A percentile compares a stretch with the other conserved stretches of the same genome.
These are phyloP conservation scores for Typhlichthys eigenmanni DNA, from an alignment of 2,797 vertebrate species.

Conservation along the genomic window DNA sequence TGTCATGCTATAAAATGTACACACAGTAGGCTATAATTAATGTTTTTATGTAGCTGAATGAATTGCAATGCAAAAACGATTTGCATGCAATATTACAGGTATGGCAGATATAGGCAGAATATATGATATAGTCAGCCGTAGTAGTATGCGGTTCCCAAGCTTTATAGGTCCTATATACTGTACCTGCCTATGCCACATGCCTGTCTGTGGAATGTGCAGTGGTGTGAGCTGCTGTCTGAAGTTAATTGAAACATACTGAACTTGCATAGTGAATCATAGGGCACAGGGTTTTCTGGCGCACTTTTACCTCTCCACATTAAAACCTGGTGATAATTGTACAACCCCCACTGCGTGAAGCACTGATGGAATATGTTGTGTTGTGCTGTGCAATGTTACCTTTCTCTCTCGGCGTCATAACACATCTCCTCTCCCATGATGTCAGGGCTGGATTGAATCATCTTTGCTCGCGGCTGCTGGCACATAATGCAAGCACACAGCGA, in stretches of 20 bases:
- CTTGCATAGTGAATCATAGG: conserved; percentile 56
- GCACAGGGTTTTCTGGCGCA: conserved; percentile 23
- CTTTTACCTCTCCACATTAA: conserved; percentile 61
- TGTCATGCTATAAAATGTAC: too few relatives aligned
- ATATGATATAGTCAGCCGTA: background rate
- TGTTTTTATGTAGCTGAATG: too few relatives aligned
- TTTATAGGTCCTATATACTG: background rate
- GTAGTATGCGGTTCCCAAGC: background rate
- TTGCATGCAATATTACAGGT: too few relatives aligned
- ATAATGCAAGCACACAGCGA: conserved; percentile 17
- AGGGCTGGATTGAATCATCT: conserved; percentile 57
- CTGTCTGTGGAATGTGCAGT: too few relatives aligned
- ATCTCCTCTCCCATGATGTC: conserved; percentile 41
- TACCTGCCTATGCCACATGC: too few relatives aligned
- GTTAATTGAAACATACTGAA: too few relatives aligned
- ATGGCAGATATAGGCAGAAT: too few relatives aligned
- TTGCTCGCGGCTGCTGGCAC: conserved; percentile 37
- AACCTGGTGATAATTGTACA: conserved; percentile 63
- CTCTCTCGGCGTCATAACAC: conserved; percentile 51
- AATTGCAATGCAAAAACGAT: too few relatives aligned
- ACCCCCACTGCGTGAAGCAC: conserved; percentile 27
- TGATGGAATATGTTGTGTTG: conserved; percentile 28
- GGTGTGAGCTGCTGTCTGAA: too few relatives aligned
- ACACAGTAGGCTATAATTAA: too few relatives aligned
- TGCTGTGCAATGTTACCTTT: background rate